Evolutionary conservation across 2,113 vertebrate species (phyloP), one percentile per base, ranked within the genome.

Genomic region (Xiphophorus hellerii): DNA sequence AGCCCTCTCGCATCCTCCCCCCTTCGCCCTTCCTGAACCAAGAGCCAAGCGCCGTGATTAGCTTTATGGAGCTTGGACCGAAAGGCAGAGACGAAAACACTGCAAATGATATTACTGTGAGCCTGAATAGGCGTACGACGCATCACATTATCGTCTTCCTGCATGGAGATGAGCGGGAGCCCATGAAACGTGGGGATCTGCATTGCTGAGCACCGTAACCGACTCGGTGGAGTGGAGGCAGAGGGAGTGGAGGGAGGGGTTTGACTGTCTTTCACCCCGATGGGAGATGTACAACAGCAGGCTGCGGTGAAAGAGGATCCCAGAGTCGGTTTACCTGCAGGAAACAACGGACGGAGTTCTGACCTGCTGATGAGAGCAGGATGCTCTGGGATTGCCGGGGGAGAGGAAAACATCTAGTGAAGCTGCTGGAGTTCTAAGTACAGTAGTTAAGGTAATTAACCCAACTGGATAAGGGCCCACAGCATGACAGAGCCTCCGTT

Each of bases 71-170:
- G 88, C 75, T 31, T 76, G 33, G 63, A 84, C 82, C 73, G 80
- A 80, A 37, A 85, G 83, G 88, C 82, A 69, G 69, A 76, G 77
- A 69, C 80, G 74, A 83, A 87, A 90, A 89, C 3, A 80, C 66
- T 77, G 85, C 86, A 91, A 89, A 92, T 88, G 80, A 85, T 84
- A 92, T 91, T 92, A 92, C 86, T 89, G 80, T 84, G 78, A 87
- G 89, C 80, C 88, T 85, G 84, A 90, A 93, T 87, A 92, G 88
- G 87, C 84, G 81, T 64, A 83, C 72, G 77, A 91, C 92, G 87
- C 83, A 84, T 67, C 86, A 81, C 83, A 91, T 91, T 90, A 91
- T 81, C 87, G 71, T 87, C 90, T 80, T 12, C 5, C 69, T 2
- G 29, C 74, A 74, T 29, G 54, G 78, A 67, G 72, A 74, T 33